Evolutionary conservation across 2,888 invertebrate species (phyloP), one percentile per base, ranked within the genome.

Genomic region (Archips xylosteana): DNA sequence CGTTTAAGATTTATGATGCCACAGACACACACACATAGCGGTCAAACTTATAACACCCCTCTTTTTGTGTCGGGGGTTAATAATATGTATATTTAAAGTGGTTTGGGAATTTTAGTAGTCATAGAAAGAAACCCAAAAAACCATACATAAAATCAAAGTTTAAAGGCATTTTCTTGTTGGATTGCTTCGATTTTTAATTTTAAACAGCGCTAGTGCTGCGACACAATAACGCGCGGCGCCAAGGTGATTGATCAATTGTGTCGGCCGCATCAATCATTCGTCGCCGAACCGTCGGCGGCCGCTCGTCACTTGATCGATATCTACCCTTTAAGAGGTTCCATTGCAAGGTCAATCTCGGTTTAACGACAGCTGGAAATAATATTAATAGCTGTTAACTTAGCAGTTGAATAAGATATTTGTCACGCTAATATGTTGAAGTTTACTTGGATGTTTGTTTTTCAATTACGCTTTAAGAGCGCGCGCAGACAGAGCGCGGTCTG

Each of bases 211-310:
- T 57, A 57, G 57, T 57, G 57, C 12, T 57, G 57, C 3, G 57
- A 57, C 57, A 57, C 54, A 8, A 15, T 6, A 54, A 8, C 8
- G 23, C 32, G 3, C n/a, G 57, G 57, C 57, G 57, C 57, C 57
- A 4, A 12, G 10, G 32, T 57, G 57, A 57, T 57, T 57, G 57
- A 57, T 57, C 67, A 76, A 61, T 61, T 73, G 69, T 78, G 69
- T 78, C 79, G 32, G 76, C 80, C 79, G 83, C 80, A 84, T 83
- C 84, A 80, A 77, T 81, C 81, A 78, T 73, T 47, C 12, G 65
- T 15, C 75, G 71, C 63, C 75, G 64, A 23, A 75, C 77, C 79
- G 76, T 60, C 68, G 61, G 65, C 62, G 42, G 61, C 70, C 61
- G 71, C 64, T 70, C 10, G 71, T 32, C 74, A 64, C 75, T 67